phyloP scores from a whole-genome alignment of 1,140 invertebrate species.

The Anastatus disparis region DNA sequence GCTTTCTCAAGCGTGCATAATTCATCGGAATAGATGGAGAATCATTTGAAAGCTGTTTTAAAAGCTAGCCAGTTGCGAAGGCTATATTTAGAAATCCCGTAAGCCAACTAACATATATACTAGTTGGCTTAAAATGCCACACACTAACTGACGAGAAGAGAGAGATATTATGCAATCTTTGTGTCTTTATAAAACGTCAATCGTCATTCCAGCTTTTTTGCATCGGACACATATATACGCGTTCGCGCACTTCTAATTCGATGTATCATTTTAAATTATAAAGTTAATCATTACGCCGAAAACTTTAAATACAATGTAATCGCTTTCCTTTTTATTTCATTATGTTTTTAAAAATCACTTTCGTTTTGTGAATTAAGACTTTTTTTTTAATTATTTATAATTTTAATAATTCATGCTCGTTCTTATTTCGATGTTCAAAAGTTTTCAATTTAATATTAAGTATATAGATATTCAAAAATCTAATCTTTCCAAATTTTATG shows the following conservation, averaged over 20 bases:
- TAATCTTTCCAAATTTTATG: too few species aligned
- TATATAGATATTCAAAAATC: too few species aligned
- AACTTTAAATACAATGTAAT: too few species aligned
- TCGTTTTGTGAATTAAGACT: too few species aligned
- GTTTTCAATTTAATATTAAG: too few species aligned
- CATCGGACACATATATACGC: not conserved
- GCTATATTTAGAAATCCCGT: conserved; percentile 49
- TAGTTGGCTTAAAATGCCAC: too few species aligned
- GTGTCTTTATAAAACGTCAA: conserved; percentile 29
- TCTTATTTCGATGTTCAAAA: too few species aligned
- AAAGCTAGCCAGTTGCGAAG: conserved; percentile 29
- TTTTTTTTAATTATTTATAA: too few species aligned
- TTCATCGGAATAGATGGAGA: conserved; percentile 17
- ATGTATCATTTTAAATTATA: conserved; percentile 14
- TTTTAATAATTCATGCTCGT: too few species aligned
- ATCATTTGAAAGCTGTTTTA: conserved; percentile 36
- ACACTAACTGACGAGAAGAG: not conserved
- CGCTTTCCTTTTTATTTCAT: too few species aligned
- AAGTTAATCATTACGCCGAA: not conserved
- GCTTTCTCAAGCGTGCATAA: conserved; percentile 27
- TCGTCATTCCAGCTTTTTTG: conserved; percentile 32
- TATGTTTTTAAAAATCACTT: too few species aligned
- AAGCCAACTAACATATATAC: too few species aligned
- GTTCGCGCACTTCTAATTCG: conserved; percentile 13
- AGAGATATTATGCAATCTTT: conserved; percentile 44